These are phyloP conservation scores for Vicugna pacos DNA, from an alignment of 2,113 vertebrate genomes.

Conservation along the genomic window DNA sequence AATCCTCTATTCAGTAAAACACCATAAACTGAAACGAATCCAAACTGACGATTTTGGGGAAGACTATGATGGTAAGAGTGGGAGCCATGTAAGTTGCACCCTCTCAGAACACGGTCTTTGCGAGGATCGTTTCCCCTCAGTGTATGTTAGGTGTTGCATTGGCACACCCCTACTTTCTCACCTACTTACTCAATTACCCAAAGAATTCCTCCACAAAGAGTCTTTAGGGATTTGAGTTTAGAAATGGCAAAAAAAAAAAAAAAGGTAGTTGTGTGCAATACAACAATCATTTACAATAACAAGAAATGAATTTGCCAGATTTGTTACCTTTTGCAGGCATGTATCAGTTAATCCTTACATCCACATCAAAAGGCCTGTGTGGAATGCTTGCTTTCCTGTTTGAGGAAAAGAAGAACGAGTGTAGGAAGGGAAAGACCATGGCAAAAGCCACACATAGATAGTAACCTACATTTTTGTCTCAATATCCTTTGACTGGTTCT, in stretches of 20 bases:
- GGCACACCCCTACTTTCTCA: neutral
- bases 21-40: neutral
- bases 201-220: neutral
- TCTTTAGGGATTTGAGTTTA: neutral
- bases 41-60: neutral
- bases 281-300: neutral
- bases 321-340: neutral
- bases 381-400: neutral
- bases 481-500: neutral
- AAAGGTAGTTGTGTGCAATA: neutral
- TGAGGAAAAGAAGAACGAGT: neutral
- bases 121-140: neutral
- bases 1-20: neutral
- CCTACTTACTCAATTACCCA: neutral
- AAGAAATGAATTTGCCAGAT: neutral
- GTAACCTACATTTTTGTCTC: neutral
- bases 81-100: neutral
- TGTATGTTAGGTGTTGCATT: neutral
- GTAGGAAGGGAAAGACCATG: neutral
- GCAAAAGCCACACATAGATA: neutral
- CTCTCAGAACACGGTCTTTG: neutral
- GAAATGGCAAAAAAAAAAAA: neutral
- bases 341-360: neutral
- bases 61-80: neutral
- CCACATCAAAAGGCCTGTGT: neutral